Base-by-base conservation (phyloP, 2,888 invertebrate species). In the Orthonychiurus folsomi region DNA sequence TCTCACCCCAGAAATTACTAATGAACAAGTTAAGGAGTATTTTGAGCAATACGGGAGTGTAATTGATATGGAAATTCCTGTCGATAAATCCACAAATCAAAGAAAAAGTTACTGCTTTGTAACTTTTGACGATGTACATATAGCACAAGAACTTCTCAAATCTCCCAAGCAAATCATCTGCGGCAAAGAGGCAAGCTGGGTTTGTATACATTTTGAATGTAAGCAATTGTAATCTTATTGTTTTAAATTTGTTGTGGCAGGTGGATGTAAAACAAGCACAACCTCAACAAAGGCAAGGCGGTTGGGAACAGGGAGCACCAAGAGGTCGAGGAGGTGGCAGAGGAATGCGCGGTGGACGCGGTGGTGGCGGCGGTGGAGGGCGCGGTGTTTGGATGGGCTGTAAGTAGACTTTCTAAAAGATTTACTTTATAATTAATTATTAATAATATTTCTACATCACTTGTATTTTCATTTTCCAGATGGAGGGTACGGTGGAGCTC, bases 31-130 rank as follows among this genome's bases (percentile, higher is more conserved):
- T 75, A 92, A 89, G 78, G 85, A 84, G 73, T 93, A 91, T 81
- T 96, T 96, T 76, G 83, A 86, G 72, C 89, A 92, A 78, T 95
- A 88, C 80, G 95, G 95, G 79, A 87, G 85, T 73, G 93, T 94
- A 82, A 86, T 92, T 67, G 93, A 94, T 75, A 87, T 95, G 63
- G 96, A 96, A 80, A 89, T 95, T 87, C 96, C 96, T 64, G 94
- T 91, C 75, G 96, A 96, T 78, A 95, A 94, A 80, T 87, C 89
- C 78, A 95, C 94, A 84, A 93, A 93, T 78, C 93, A 93, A 79
- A 86, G 95, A 74, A 90, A 95, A 81, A 93, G 90, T 66, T 96
- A 96, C 83, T 95, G 94, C 78, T 96, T 96, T 79, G 93, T 96
- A 77, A 95, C 95, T 71, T 96, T 95, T 76, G 95, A 96, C 77